Evolutionary conservation across 1,140 invertebrate genomes (phyloP).

Genomic region (Bombus difficillimus): DNA sequence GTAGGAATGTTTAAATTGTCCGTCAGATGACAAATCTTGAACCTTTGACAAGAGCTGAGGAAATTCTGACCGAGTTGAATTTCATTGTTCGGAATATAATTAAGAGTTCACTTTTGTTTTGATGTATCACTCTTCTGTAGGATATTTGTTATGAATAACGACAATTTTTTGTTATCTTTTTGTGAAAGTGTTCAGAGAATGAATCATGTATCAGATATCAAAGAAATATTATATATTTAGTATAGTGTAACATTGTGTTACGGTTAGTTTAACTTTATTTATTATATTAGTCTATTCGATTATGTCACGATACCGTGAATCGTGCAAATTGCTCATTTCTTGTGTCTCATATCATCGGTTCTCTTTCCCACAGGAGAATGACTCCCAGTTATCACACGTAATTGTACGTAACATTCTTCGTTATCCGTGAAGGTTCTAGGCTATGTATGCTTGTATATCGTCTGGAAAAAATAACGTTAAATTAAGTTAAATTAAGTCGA

Average conservation of each 20-base stretch:
- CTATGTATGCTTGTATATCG: neutral
- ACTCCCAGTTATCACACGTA: constrained; percentile 4
- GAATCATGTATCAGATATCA: neutral
- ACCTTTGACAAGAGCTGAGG: neutral
- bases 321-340: neutral
- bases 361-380: neutral
- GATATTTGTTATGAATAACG: neutral
- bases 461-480: neutral
- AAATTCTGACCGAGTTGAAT: neutral
- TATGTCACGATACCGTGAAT: neutral
- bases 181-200: neutral
- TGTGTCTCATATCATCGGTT: neutral
- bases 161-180: neutral
- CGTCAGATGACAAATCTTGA: neutral
- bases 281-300: neutral
- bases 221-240: neutral
- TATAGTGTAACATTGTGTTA: neutral
- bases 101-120: neutral
- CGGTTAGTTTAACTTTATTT: neutral
- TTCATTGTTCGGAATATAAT: neutral
- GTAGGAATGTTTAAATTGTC: neutral
- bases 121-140: neutral
- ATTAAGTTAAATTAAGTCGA: neutral
- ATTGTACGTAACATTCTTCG: constrained; percentile 4
- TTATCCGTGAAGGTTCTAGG: neutral